phyloP scores from a whole-genome alignment of 2,797 vertebrate species.

The Acipenser oxyrinchus region DNA sequence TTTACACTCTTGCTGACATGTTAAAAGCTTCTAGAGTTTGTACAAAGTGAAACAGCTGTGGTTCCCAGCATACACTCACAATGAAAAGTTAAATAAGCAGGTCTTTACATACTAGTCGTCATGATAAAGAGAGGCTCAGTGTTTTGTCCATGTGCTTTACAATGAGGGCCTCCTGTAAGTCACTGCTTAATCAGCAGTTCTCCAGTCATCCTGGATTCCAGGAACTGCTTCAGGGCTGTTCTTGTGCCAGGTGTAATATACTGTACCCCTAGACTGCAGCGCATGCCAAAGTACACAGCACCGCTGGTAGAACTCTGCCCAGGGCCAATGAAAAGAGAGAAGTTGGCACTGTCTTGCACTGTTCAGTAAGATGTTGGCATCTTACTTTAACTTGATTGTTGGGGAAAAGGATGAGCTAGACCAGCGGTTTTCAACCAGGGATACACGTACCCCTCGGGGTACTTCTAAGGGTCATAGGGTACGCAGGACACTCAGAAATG shows the following conservation, averaged over 20 bases:
- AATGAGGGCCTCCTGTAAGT: conserved; percentile 17
- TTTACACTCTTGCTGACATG: background rate
- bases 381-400: no score
- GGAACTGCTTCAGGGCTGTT: conserved; percentile 38
- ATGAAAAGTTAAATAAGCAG: conserved; percentile 24
- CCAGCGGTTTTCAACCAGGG: no score
- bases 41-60: background rate
- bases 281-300: conserved; percentile 62
- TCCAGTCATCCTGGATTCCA: conserved; percentile 52
- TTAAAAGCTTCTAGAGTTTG: background rate
- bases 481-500: no score
- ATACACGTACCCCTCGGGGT: no score
- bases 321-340: conserved; percentile 36
- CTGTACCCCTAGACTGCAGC: conserved; percentile 44
- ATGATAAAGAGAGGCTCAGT: no score
- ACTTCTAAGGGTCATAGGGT: no score
- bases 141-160: no score
- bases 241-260: conserved; percentile 49
- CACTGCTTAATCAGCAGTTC: conserved; percentile 47
- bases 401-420: no score
- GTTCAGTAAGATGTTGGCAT: no score
- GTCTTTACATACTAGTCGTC: background rate
- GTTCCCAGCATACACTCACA: background rate
- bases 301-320: conserved; percentile 28
- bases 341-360: conserved; percentile 4